Evolutionary conservation across 1,140 invertebrate genomes (phyloP), one percentile per base, ranked within the genome.

Genomic region (Drosophila tristis): DNA sequence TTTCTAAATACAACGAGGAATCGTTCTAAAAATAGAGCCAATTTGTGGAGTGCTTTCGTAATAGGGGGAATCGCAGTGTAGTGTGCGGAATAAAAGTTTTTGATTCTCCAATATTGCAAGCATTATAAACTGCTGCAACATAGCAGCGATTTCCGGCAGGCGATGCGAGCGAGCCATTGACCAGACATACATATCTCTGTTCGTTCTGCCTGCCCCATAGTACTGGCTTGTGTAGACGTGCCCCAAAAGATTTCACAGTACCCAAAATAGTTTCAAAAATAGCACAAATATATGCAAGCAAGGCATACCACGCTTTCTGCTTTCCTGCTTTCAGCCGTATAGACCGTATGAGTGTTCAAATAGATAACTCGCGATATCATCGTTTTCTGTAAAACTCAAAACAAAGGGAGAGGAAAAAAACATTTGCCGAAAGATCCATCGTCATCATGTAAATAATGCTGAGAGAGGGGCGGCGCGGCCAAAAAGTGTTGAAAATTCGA

Each of bases 201-300:
- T 55, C 6, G 51, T 44, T 59, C 47, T 43, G 59, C 26, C 51
- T 42, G 29, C 23, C 50, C 49, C 29, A 48, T 26, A 61, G 16
- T 13, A 31, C 31, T 31, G 31, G 31, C 9, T 31, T 31, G 31
- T 31, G 31, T 31, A 9, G 8, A 31, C 31, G 31, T 31, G 31
- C 29, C 39, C 26, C 43, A 43, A 71, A 51, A 49, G 56, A 66
- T 56, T 74, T 74, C 58, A 60, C 71, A 73, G 71, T 54, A 58
- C 66, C 56, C 35, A 43, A 77, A 86, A 89, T 79, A 70, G 74
- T 82, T 84, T 89, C 73, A 89, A 76, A 89, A 87, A 87, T 87
- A 86, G 82, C 74, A 54, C 73, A 85, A 57, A 85, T 72, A 76
- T 76, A 74, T 82, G 54, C 63, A 78, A 71, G 59, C 61, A 48